A percentile compares a stretch with the other conserved stretches of the same genome.
Conservation (phyloP, 2,797 vertebrate genomes). For the Scarus forsteni region DNA sequence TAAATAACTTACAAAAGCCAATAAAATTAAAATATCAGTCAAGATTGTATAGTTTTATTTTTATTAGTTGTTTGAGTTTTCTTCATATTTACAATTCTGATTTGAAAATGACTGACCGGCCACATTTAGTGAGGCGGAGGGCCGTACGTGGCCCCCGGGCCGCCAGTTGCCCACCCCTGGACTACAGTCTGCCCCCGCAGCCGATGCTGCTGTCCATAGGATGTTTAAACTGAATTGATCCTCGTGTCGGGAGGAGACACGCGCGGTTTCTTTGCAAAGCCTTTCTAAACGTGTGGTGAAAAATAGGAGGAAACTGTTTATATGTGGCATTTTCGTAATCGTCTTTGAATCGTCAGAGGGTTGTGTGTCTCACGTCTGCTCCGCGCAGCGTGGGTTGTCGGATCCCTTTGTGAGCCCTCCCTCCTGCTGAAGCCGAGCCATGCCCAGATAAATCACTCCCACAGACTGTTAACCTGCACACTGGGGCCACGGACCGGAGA, state of each 20-base stretch:
- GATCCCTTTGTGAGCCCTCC: slow-evolving; percentile 49
- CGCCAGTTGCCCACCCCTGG: too few relatives aligned
- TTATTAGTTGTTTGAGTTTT: too few relatives aligned
- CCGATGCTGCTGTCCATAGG: too few relatives aligned
- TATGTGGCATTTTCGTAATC: not conserved
- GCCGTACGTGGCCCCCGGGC: too few relatives aligned
- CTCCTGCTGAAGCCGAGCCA: slow-evolving; percentile 56
- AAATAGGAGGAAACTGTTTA: not conserved
- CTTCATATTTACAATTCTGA: too few relatives aligned
- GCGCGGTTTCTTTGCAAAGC: not conserved
- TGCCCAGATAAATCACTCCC: slow-evolving; percentile 78
- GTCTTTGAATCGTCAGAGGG: slow-evolving; percentile 7
- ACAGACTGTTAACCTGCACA: slow-evolving; percentile 59
- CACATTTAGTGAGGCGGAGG: too few relatives aligned
- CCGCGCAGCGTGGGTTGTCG: slow-evolving; percentile 50
- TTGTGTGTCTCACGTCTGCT: slow-evolving; percentile 5
- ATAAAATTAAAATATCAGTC: too few relatives aligned
- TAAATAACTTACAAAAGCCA: too few relatives aligned
- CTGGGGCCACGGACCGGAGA: slow-evolving; percentile 52
- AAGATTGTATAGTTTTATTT: too few relatives aligned
- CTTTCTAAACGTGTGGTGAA: not conserved
- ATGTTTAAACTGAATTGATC: slow-evolving; percentile 1
- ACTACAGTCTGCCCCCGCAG: too few relatives aligned
- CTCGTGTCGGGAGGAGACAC: slow-evolving; percentile 18
- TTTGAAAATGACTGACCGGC: too few relatives aligned